A percentile compares a stretch with the other conserved stretches of the same genome.
phyloP scores from a whole-genome alignment of 2,113 vertebrate genomes.

The Pluvianellus socialis region DNA sequence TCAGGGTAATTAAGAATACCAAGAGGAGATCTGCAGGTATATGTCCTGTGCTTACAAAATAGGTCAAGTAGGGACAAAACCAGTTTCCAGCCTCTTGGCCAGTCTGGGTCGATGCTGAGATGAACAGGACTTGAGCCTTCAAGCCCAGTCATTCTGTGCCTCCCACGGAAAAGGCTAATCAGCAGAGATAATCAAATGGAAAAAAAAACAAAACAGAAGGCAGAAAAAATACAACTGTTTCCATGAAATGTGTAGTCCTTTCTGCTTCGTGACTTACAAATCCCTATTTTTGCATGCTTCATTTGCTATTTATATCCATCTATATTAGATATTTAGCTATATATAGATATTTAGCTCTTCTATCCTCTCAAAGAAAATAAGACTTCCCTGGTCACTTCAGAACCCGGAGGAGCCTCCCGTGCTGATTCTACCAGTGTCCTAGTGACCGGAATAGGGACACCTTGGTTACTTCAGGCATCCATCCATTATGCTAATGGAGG shows the following conservation, averaged over 20 bases:
- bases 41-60: background rate
- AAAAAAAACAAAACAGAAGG: background rate
- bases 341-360: background rate
- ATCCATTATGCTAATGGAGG: background rate
- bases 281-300: background rate
- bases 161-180: background rate
- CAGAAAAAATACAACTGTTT: background rate
- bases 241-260: background rate
- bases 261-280: background rate
- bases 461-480: background rate
- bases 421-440: background rate
- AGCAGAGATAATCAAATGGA: background rate
- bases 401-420: background rate
- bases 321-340: background rate
- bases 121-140: background rate
- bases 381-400: background rate
- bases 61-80: background rate
- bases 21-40: background rate
- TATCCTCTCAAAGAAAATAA: background rate
- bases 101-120: background rate
- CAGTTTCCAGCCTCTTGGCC: background rate
- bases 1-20: accelerated
- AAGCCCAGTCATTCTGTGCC: background rate
- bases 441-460: background rate
- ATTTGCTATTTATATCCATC: background rate